These are phyloP conservation scores for Phenganax stokvisi DNA, from an alignment of 92 coral and sea anemone genomes.

Conservation along the genomic window DNA sequence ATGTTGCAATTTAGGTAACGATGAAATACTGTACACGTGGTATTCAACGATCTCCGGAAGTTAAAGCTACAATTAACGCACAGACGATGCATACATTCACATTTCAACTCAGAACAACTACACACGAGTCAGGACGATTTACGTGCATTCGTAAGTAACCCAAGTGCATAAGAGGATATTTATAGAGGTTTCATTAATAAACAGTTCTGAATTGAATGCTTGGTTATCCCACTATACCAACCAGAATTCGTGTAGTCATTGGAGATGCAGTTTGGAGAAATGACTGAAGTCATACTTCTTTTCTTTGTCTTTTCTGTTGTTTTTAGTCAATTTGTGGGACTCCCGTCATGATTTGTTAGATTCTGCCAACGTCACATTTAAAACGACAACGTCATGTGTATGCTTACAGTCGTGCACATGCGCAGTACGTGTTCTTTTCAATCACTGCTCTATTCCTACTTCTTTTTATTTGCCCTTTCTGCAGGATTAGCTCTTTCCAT, in stretches of 20 bases:
- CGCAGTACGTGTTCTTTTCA: constrained; percentile 58
- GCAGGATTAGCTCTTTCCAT: neutral
- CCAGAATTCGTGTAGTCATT: neutral
- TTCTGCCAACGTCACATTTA: constrained; percentile 84
- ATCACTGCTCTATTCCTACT: neutral
- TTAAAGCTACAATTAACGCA: constrained; percentile 73
- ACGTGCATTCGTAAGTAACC: constrained; percentile 64
- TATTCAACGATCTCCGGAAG: constrained; percentile 62
- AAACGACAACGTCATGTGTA: constrained; percentile 85
- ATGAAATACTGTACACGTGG: constrained; percentile 79
- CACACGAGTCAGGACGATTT: constrained; percentile 60
- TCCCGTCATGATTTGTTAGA: constrained; percentile 83
- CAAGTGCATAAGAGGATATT: neutral
- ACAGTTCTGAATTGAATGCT: no score
- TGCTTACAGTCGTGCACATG: constrained; percentile 82
- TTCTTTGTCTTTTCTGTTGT: neutral
- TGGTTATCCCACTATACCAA: no score
- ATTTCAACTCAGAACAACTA: constrained; percentile 64
- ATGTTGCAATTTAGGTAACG: constrained; percentile 53
- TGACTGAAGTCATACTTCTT: neutral
- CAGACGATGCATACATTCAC: constrained; percentile 74
- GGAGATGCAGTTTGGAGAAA: neutral
- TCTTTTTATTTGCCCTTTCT: neutral
- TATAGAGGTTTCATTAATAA: no score
- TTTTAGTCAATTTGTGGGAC: constrained; percentile 74